Evolutionary conservation across 2,797 vertebrate species (phyloP).

Genomic region (Cyclopterus lumpus): DNA sequence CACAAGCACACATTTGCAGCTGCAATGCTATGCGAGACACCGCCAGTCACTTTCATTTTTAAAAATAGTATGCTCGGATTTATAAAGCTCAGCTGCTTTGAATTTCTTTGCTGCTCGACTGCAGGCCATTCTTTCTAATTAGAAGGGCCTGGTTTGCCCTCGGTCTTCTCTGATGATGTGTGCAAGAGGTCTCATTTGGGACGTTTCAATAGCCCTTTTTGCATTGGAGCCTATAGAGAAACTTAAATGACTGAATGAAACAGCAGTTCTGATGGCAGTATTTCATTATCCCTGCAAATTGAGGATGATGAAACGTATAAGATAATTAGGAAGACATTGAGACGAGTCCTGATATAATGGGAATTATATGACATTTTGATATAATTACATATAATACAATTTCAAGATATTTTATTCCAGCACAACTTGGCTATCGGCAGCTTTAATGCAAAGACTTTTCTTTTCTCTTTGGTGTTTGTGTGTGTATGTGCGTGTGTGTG

Average conservation of each 20-base stretch:
- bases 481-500: not conserved
- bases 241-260: not conserved
- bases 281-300: not conserved
- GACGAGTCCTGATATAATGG: not conserved
- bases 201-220: not conserved
- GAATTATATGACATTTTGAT: not conserved
- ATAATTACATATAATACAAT: not conserved
- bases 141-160: conserved; percentile 10
- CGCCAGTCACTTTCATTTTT: conserved; percentile 32
- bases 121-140: conserved; percentile 28
- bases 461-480: not conserved
- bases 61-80: conserved; percentile 22
- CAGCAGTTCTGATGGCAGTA: not conserved
- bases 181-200: not conserved
- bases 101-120: conserved; percentile 14
- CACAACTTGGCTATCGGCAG: not conserved
- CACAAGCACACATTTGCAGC: not conserved
- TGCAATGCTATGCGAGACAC: not conserved
- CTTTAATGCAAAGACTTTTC: not conserved
- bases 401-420: not conserved
- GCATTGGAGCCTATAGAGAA: not conserved
- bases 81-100: conserved; percentile 28
- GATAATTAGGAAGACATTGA: not conserved
- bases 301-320: not conserved
- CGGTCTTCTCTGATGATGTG: not conserved